Conservation (phyloP, 2,888 invertebrate genomes). For the Tetrapedia diversipes region DNA sequence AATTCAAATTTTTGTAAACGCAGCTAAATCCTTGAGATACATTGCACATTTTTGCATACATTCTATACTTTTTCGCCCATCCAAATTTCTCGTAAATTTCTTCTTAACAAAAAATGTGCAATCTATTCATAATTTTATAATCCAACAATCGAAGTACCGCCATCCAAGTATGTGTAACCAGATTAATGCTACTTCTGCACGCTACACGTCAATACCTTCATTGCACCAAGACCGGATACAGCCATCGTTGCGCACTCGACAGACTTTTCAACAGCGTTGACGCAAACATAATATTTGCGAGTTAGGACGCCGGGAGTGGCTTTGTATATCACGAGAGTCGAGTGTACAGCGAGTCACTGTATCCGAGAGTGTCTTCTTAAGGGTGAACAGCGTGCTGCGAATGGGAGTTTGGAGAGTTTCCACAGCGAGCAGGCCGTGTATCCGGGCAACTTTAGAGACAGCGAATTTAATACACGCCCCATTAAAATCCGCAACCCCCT, state of each 20-base stretch:
- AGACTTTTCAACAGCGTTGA: not conserved
- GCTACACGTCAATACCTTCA: too few species aligned
- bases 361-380: conserved; percentile 5
- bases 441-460: not conserved
- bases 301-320: not conserved
- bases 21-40: too few species aligned
- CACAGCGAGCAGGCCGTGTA: not conserved
- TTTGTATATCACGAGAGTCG: not conserved
- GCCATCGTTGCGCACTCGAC: too few species aligned
- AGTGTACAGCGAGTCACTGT: not conserved
- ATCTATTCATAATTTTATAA: too few species aligned
- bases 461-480: conserved; percentile 11
- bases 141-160: too few species aligned
- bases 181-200: too few species aligned
- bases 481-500: not conserved
- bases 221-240: too few species aligned
- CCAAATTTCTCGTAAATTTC: not conserved
- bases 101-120: too few species aligned
- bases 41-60: not conserved
- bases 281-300: not conserved
- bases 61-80: not conserved
- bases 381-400: conserved; percentile 13
- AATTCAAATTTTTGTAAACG: not conserved
- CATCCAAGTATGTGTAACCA: too few species aligned
- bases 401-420: conserved; percentile 11